Evolutionary conservation across 1,140 invertebrate genomes (phyloP).

Genomic region (Drosophila ohnishii): DNA sequence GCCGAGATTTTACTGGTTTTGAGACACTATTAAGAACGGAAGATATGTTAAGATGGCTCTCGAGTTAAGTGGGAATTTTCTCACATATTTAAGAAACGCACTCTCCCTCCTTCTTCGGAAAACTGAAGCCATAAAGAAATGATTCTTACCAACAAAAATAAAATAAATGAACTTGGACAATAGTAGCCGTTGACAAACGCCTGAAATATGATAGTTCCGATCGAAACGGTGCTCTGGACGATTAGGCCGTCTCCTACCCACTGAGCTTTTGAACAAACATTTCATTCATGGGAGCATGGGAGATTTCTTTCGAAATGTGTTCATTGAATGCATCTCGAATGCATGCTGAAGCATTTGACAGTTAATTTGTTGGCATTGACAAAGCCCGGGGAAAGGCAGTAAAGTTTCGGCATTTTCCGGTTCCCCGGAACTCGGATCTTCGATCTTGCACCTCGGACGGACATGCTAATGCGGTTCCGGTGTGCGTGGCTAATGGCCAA

Average conservation of each 20-base stretch:
- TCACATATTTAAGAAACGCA: conserved; percentile 40
- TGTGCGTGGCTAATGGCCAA: conserved; percentile 60
- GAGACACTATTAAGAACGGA: conserved; percentile 8
- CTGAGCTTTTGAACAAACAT: conserved; percentile 35
- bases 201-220: conserved; percentile 70
- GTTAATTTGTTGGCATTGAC: conserved; percentile 76
- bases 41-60: conserved; percentile 11
- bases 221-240: conserved; percentile 42
- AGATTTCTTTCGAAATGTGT: conserved; percentile 59
- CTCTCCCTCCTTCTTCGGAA: not conserved
- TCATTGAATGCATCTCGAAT: conserved; percentile 63
- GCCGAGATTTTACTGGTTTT: conserved; percentile 5
- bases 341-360: conserved; percentile 65
- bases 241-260: conserved; percentile 28
- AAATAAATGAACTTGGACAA: conserved; percentile 47
- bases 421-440: conserved; percentile 28
- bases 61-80: conserved; percentile 34
- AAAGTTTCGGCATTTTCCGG: conserved; percentile 61
- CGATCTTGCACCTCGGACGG: conserved; percentile 9
- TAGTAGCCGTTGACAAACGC: conserved; percentile 66
- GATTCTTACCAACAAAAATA: conserved; percentile 17
- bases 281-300: conserved; percentile 41
- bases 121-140: conserved; percentile 5
- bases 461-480: conserved; percentile 78
- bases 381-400: conserved; percentile 28